Evolutionary conservation across 92 coral and sea anemone genomes (phyloP).

Genomic region (Ricordea florida): DNA sequence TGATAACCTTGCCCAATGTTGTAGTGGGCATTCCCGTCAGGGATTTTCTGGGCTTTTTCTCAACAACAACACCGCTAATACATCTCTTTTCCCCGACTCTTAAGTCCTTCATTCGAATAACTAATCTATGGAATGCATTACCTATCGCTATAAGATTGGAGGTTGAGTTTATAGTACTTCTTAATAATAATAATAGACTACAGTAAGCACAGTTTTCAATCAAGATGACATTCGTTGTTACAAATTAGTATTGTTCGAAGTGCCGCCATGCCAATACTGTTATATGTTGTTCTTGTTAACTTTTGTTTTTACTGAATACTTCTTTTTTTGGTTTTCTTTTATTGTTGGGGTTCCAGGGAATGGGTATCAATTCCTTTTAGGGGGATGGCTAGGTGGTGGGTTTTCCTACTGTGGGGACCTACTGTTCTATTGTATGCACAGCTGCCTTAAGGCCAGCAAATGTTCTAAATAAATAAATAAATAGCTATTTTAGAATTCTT

Average conservation of each 20-base stretch:
- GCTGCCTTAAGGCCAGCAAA: background rate
- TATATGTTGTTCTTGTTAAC: too few relatives aligned
- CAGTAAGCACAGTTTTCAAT: background rate
- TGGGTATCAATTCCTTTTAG: background rate
- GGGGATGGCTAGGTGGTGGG: background rate
- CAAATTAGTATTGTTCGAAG: too few relatives aligned
- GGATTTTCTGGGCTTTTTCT: too few relatives aligned
- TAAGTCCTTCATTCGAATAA: background rate
- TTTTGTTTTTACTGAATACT: too few relatives aligned
- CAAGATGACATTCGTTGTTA: background rate
- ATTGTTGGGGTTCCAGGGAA: background rate
- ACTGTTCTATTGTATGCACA: too few relatives aligned
- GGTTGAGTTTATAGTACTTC: background rate
- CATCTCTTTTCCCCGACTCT: too few relatives aligned
- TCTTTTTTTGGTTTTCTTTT: background rate
- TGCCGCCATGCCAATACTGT: too few relatives aligned
- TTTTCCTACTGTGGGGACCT: background rate
- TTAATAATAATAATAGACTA: background rate
- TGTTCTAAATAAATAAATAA: background rate
- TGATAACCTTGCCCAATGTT: too few relatives aligned
- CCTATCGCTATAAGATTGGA: background rate
- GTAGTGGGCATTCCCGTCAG: too few relatives aligned
- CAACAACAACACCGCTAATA: too few relatives aligned
- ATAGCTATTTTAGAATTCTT: background rate
- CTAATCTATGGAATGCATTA: background rate